Base-by-base conservation (phyloP, 2,888 invertebrate species). In the Drosophila eohydei region DNA sequence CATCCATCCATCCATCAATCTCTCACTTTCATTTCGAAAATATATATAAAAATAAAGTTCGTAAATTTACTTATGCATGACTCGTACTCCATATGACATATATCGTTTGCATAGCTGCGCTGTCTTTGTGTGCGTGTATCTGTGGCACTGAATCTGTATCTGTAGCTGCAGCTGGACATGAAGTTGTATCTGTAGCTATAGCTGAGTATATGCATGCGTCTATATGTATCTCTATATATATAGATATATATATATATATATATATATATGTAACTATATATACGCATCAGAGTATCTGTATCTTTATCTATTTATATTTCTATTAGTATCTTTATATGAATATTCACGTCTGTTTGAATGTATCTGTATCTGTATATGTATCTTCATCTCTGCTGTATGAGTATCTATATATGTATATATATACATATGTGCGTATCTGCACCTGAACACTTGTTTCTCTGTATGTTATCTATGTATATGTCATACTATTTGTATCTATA, bases 1-100 rank as follows among this genome's bases (percentile, higher is more conserved):
- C 88, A 83, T 81, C 77, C 82, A 83, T 83, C 82, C 87, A 83
- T 88, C 80, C 85, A 83, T 83, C 86, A 83, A 85, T 83, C 88
- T 85, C 70, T 83, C 86, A 82, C 88, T 83, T 83, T 83, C 88
- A 71, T 85, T 77, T 71, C 68, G 21, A 64, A 68, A 69, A 32
- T 9, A n/a, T n/a, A 40, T 14, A 57, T 6, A 50, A 40, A 40
- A 44, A 44, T 38, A n/a, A 52, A 72, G 34, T 74, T 56, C 62
- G 54, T 64, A 70, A 76, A 78, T 78, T 62, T 75, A 58, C 14
- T 48, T 58, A 40, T 48, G 46, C 36, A 36, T 44, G 41, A 68
- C 69, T 71, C 67, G 63, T 75, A 68, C 72, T 74, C 38, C 40
- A 55, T 58, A 55, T 66, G 43, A 26, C 68, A 68, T 30, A 26